Conservation (phyloP, 1,140 invertebrate genomes). For the Pseudomyrmex pallidus region DNA sequence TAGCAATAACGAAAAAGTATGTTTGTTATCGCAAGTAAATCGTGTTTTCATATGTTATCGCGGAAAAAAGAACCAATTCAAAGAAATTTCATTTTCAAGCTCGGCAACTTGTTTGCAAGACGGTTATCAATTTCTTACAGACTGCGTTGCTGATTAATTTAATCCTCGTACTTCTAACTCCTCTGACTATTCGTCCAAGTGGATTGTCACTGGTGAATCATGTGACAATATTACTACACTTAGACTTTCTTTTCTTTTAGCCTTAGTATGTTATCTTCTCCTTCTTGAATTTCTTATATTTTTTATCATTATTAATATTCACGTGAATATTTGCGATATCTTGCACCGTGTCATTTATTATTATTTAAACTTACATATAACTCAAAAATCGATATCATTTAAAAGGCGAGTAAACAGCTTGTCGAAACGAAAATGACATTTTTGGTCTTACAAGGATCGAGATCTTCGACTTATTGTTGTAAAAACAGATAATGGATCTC, state of each 20-base stretch:
- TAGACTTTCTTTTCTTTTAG: conserved; percentile 50
- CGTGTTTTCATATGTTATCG: too few relatives aligned
- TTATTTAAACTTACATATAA: conserved; percentile 51
- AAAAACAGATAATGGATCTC: conserved; percentile 74
- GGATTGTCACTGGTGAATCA: not conserved
- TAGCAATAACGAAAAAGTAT: too few relatives aligned
- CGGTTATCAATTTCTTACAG: conserved; percentile 17
- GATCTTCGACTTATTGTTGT: conserved; percentile 44
- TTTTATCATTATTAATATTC: not conserved
- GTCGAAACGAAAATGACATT: conserved; percentile 45
- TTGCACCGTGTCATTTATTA: too few relatives aligned
- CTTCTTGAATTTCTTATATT: conserved; percentile 63
- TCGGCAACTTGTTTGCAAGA: conserved; percentile 14
- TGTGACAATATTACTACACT: not conserved
- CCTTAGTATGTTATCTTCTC: conserved; percentile 74
- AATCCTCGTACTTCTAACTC: not conserved
- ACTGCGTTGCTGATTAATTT: conserved; percentile 5
- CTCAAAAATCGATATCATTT: conserved; percentile 71
- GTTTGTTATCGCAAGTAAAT: too few relatives aligned
- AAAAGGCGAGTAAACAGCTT: conserved; percentile 76
- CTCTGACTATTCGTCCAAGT: conserved; percentile 15
- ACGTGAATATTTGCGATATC: not conserved
- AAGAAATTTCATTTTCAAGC: conserved; percentile 11
- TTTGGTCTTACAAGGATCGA: conserved; percentile 41
- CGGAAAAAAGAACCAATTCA: too few relatives aligned